A percentile compares a stretch with the other conserved stretches of the same genome.
Conservation (phyloP, 1,140 invertebrate genomes). For the Camponotus vicinus region DNA sequence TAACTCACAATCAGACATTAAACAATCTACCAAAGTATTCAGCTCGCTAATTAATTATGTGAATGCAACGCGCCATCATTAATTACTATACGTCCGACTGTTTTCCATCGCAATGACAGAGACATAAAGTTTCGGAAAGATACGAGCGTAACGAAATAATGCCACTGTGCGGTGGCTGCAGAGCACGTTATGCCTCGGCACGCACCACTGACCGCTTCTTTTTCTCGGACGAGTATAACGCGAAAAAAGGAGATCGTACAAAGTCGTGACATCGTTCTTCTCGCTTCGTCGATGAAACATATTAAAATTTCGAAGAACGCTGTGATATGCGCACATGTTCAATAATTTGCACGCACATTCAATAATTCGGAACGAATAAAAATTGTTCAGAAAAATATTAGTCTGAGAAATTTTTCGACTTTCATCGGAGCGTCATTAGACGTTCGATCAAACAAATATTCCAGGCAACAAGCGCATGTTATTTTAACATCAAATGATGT, state of each 20-base stretch:
- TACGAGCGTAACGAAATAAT: constrained; percentile 83
- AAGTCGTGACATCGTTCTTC: constrained; percentile 82
- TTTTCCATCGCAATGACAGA: constrained; percentile 24
- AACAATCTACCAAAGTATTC: constrained; percentile 30
- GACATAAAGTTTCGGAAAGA: constrained; percentile 78
- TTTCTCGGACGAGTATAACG: constrained; percentile 75
- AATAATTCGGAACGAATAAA: too few relatives aligned
- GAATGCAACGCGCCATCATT: constrained; percentile 19
- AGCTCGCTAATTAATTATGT: constrained; percentile 50
- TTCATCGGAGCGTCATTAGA: too few relatives aligned
- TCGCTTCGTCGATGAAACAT: constrained; percentile 36
- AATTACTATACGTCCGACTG: constrained; percentile 29
- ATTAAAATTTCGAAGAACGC: background rate
- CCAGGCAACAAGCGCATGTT: too few relatives aligned
- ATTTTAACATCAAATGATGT: too few relatives aligned
- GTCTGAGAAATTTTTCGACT: too few relatives aligned
- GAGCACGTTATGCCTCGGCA: constrained; percentile 82
- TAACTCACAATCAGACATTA: constrained; percentile 16
- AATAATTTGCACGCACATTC: too few relatives aligned
- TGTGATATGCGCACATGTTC: too few relatives aligned
- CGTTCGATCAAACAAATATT: too few relatives aligned
- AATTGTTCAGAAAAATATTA: too few relatives aligned
- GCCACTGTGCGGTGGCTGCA: constrained; percentile 74
- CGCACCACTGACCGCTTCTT: constrained; percentile 82
- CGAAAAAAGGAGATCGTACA: constrained; percentile 75